Percentiles rank a stretch among this genome's conserved stretches.
Conservation (phyloP, 2,113 vertebrate species). For the Rattus norvegicus region GRCr8 NC_086026.1:101606501-101607000, state of each 20-base stretch:
- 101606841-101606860: background rate
- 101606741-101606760: too few relatives aligned
- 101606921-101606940: background rate
- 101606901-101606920: background rate
- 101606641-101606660: background rate
- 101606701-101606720: too few relatives aligned
- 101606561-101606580: background rate
- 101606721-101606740: too few relatives aligned
- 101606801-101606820: background rate
- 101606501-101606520: background rate
- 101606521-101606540: background rate
- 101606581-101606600: background rate
- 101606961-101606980: conserved; percentile 21
- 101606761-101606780: too few relatives aligned
- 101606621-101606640: background rate
- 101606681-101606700: background rate
- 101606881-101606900: background rate
- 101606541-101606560: background rate
- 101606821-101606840: background rate
- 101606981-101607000: background rate
- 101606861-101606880: background rate
- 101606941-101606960: background rate
- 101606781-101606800: too few relatives aligned
- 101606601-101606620: background rate
- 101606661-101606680: background rate